Percentiles rank a stretch among this genome's conserved stretches.
phyloP scores from a whole-genome alignment of 2,888 invertebrate genomes.

The Busseola fusca region DNA sequence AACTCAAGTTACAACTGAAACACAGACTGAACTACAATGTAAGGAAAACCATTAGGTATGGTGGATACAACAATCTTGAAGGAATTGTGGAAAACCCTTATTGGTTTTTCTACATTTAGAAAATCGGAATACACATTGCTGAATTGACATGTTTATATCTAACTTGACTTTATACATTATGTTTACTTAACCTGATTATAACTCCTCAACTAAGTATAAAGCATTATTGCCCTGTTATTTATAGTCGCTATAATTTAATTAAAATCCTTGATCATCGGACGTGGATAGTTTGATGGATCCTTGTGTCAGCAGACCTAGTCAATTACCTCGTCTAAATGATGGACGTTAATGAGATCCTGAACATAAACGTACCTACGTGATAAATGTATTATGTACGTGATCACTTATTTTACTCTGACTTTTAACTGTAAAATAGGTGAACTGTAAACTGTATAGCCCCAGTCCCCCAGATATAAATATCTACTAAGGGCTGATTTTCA shows the following conservation, averaged over 20 bases:
- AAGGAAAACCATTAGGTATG: slow-evolving; percentile 57
- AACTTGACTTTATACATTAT: slow-evolving; percentile 7
- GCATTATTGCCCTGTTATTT: slow-evolving; percentile 22
- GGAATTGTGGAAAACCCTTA: slow-evolving; percentile 32
- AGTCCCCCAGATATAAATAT: not conserved
- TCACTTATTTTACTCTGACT: not conserved
- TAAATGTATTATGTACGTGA: not conserved
- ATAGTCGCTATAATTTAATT: slow-evolving; percentile 40
- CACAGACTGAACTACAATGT: slow-evolving; percentile 41
- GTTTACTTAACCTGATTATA: slow-evolving; percentile 8
- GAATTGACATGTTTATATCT: slow-evolving; percentile 29
- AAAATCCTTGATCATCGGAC: slow-evolving; percentile 43
- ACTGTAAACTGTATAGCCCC: not conserved
- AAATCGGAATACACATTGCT: not conserved
- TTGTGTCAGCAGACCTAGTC: slow-evolving; percentile 14
- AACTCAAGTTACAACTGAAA: slow-evolving; percentile 49
- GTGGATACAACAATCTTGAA: slow-evolving; percentile 32
- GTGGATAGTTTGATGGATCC: slow-evolving; percentile 16
- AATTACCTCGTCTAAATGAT: slow-evolving; percentile 42
- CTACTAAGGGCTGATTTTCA: no score
- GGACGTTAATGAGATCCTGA: slow-evolving; percentile 14
- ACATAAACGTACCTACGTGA: not conserved
- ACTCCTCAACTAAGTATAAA: slow-evolving; percentile 1
- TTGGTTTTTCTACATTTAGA: slow-evolving; percentile 4
- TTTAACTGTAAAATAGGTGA: no score